Evolutionary conservation across 2,888 invertebrate species (phyloP).

Genomic region (Pollenia griseotomentosa): DNA sequence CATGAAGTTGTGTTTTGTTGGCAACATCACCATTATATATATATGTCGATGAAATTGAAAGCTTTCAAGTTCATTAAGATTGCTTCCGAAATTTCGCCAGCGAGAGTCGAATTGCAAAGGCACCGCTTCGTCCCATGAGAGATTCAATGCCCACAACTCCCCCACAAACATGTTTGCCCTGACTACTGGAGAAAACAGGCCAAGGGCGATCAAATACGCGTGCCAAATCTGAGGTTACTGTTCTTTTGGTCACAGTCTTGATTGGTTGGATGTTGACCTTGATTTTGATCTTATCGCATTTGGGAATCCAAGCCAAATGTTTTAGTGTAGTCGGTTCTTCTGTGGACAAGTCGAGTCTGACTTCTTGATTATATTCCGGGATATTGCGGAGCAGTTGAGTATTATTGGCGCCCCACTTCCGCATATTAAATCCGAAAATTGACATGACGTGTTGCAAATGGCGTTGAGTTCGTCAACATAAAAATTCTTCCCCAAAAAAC

Average conservation of each 20-base stretch:
- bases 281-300: background rate
- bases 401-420: slow-evolving; percentile 18
- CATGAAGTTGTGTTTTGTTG: slow-evolving; percentile 8
- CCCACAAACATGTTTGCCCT: too few relatives aligned
- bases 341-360: background rate
- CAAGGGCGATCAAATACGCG: too few relatives aligned
- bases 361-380: background rate
- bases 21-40: background rate
- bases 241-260: too few relatives aligned
- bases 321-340: background rate
- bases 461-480: background rate
- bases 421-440: slow-evolving; percentile 14
- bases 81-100: background rate
- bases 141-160: background rate
- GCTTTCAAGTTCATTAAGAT: background rate
- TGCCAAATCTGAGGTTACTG: too few relatives aligned
- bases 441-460: slow-evolving; percentile 10
- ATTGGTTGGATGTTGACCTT: too few relatives aligned
- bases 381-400: slow-evolving; percentile 3
- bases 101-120: background rate
- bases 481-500: background rate
- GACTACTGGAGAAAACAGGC: too few relatives aligned
- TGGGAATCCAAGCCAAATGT: slow-evolving; percentile 6
- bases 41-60: slow-evolving; percentile 11
- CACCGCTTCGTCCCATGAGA: background rate